These are phyloP conservation scores for Embiotoca jacksoni DNA, from an alignment of 2,113 vertebrate species.

Conservation along the genomic window DNA sequence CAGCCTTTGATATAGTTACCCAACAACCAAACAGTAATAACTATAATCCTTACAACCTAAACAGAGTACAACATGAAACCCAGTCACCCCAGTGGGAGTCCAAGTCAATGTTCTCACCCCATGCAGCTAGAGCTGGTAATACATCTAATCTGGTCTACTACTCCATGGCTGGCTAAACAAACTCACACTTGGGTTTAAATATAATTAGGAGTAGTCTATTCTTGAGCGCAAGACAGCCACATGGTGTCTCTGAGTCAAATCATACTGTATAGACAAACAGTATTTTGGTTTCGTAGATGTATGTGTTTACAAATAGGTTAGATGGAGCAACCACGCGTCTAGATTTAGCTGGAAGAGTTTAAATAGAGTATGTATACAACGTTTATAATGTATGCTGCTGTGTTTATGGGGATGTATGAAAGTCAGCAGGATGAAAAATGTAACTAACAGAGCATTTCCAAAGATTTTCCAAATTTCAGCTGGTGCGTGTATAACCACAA, in stretches of 20 bases:
- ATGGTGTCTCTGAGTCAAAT: background rate
- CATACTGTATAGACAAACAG: background rate
- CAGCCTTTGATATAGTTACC: conserved; percentile 38
- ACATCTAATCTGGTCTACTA: conserved; percentile 71
- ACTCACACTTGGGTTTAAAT: conserved; percentile 48
- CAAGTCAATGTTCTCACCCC: conserved; percentile 58
- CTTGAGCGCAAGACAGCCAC: background rate
- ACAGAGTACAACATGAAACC: conserved; percentile 46
- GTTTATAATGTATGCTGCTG: too few relatives aligned
- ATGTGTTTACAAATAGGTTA: background rate
- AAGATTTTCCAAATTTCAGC: too few relatives aligned
- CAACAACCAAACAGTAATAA: conserved; percentile 42
- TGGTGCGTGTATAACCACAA: too few relatives aligned
- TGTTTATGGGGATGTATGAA: background rate
- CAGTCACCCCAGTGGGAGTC: conserved; percentile 45
- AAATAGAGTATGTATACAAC: too few relatives aligned
- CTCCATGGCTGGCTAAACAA: conserved; percentile 43
- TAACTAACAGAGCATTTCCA: background rate
- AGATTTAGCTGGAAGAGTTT: background rate
- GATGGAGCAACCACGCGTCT: background rate
- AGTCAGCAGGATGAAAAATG: background rate
- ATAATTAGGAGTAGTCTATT: conserved; percentile 35
- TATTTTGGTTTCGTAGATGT: background rate
- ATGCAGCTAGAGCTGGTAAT: conserved; percentile 63
- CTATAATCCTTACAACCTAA: conserved; percentile 61